Conservation (phyloP, 1,140 invertebrate genomes). For the Achatina immaculata region DNA sequence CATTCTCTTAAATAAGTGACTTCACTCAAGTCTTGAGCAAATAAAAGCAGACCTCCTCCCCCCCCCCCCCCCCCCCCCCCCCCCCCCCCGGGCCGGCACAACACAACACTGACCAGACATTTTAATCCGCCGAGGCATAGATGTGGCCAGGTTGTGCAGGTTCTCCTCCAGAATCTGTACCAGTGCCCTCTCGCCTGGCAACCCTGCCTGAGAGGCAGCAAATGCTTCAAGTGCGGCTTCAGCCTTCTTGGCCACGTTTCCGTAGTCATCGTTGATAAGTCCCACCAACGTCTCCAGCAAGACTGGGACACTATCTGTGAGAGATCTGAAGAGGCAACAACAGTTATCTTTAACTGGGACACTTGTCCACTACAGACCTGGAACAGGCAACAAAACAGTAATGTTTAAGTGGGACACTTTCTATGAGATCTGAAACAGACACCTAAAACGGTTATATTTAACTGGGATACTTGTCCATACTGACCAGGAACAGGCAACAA, state of each 20-base stretch:
- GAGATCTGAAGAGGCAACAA: constrained; percentile 52
- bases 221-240: constrained; percentile 52
- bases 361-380: no score
- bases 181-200: constrained; percentile 49
- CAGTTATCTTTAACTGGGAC: neutral
- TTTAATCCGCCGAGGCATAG: constrained; percentile 59
- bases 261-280: constrained; percentile 57
- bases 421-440: no score
- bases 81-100: no score
- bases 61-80: no score
- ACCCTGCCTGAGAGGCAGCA: constrained; percentile 40
- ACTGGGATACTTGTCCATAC: no score
- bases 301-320: constrained; percentile 49
- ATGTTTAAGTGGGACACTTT: no score
- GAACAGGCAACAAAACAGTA: no score
- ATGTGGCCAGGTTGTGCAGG: constrained; percentile 54
- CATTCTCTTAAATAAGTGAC: no score
- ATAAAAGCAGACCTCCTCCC: no score
- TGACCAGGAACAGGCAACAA: no score
- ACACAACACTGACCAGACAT: constrained; percentile 50
- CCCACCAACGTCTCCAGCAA: constrained; percentile 61
- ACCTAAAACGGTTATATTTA: no score
- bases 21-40: no score
- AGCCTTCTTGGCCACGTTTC: constrained; percentile 54
- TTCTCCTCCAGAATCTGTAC: constrained; percentile 64